These are phyloP conservation scores for Drosophila acutilabella DNA, from an alignment of 2,888 invertebrate species.

Conservation along the genomic window DNA sequence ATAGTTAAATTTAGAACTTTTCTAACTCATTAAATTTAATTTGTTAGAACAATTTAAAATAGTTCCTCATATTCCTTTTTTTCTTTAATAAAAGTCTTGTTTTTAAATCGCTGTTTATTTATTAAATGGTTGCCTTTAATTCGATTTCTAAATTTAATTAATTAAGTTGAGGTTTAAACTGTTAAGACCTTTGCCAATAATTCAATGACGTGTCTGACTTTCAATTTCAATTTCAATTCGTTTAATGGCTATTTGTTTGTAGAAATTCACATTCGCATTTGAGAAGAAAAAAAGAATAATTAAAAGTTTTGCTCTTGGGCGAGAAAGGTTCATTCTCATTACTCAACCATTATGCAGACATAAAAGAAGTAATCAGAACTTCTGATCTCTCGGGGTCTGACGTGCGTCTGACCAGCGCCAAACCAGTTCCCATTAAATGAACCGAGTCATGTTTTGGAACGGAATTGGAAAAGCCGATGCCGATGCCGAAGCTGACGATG, in stretches of 20 bases:
- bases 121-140: not conserved
- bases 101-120: not conserved
- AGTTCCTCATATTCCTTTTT: not conserved
- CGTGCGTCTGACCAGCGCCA: constrained; percentile 59
- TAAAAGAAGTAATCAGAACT: constrained; percentile 51
- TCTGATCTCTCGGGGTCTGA: constrained; percentile 57
- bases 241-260: constrained; percentile 22
- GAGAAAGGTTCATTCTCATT: constrained; percentile 44
- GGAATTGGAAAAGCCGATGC: constrained; percentile 49
- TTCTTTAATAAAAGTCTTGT: not conserved
- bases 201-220: constrained; percentile 46
- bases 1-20: not conserved
- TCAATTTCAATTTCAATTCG: constrained; percentile 31
- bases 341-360: constrained; percentile 38
- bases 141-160: not conserved
- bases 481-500: constrained; percentile 38
- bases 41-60: too few relatives aligned
- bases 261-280: constrained; percentile 16
- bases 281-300: constrained; percentile 30
- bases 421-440: constrained; percentile 60
- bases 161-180: constrained; percentile 2
- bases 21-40: not conserved
- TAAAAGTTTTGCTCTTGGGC: constrained; percentile 9
- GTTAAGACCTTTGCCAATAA: constrained; percentile 22
- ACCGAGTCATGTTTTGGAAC: constrained; percentile 46